phyloP scores from a whole-genome alignment of 2,113 vertebrate genomes.

The Tragulus kanchil region DNA sequence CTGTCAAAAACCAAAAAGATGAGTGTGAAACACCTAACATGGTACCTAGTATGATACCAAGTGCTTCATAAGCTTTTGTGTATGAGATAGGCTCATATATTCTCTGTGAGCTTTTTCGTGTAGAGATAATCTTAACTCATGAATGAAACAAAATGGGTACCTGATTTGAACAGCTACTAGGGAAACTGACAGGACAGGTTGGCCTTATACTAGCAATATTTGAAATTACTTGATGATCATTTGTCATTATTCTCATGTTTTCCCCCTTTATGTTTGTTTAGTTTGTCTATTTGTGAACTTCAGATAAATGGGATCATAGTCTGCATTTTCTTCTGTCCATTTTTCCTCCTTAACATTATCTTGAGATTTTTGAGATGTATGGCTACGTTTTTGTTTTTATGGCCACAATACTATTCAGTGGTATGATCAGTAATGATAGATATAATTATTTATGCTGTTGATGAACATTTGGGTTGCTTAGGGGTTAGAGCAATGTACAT shows the following conservation, averaged over 20 bases:
- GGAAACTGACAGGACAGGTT: neutral
- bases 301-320: neutral
- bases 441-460: neutral
- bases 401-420: neutral
- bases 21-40: neutral
- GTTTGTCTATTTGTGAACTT: neutral
- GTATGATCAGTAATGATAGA: neutral
- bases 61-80: neutral
- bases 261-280: neutral
- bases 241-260: neutral
- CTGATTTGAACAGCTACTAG: neutral
- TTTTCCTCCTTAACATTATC: neutral
- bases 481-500: neutral
- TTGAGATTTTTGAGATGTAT: constrained; percentile 31
- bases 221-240: neutral
- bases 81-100: neutral
- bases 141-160: neutral
- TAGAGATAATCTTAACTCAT: neutral
- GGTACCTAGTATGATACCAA: neutral
- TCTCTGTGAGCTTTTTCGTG: neutral
- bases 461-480: constrained; percentile 3
- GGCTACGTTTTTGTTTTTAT: neutral
- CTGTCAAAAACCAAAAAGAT: neutral
- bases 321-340: neutral
- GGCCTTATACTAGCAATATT: neutral